Conservation (phyloP, 2,888 invertebrate species). For the Laothoe populi region DNA sequence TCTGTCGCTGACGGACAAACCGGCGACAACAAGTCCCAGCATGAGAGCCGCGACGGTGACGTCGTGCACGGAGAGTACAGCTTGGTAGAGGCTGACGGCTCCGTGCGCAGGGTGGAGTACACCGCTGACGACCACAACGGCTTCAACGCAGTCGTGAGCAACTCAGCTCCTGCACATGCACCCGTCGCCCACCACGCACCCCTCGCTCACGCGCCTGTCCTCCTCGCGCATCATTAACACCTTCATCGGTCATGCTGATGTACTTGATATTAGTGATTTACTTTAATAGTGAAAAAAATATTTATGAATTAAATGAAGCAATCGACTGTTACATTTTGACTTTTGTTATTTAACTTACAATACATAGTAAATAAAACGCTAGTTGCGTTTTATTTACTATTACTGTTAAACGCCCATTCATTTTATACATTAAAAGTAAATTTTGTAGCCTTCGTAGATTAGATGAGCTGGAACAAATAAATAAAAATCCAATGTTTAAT, state of each 20-base stretch:
- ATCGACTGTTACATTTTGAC: slow-evolving; percentile 34
- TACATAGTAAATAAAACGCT: no score
- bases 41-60: slow-evolving; percentile 85
- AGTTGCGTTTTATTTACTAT: no score
- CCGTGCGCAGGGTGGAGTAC: slow-evolving; percentile 81
- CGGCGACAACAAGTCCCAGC: slow-evolving; percentile 86
- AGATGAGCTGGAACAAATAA: no score
- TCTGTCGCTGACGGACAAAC: slow-evolving; percentile 84
- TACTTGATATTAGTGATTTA: slow-evolving; percentile 28
- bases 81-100: slow-evolving; percentile 79
- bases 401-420: no score
- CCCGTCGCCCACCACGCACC: slow-evolving; percentile 29
- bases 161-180: slow-evolving; percentile 62
- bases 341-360: not conserved
- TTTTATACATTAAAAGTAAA: no score
- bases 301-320: slow-evolving; percentile 42
- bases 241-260: slow-evolving; percentile 11
- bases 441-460: no score
- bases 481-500: no score
- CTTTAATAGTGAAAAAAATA: slow-evolving; percentile 43
- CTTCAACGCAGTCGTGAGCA: slow-evolving; percentile 71
- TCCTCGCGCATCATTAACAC: slow-evolving; percentile 49
- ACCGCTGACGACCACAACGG: slow-evolving; percentile 80
- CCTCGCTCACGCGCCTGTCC: slow-evolving; percentile 48
- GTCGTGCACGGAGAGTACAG: slow-evolving; percentile 84